Base-by-base conservation (phyloP, 2,888 invertebrate species). In the Pristionchus entomophagus region DNA sequence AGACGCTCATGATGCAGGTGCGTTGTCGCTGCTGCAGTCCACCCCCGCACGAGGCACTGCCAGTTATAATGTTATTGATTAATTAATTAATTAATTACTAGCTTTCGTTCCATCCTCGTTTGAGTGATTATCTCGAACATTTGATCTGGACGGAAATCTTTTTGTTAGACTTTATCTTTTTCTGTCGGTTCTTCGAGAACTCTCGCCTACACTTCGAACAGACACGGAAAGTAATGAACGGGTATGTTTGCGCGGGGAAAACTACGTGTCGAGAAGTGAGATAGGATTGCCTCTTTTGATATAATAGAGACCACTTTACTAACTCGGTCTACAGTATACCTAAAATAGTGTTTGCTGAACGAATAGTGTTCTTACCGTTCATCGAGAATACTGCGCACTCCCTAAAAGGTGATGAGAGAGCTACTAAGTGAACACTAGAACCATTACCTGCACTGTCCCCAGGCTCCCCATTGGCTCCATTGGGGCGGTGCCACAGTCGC, bases 371-470 rank as follows among this genome's bases (percentile, higher is more conserved):
- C n/a, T n/a, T n/a, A n/a, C n/a, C n/a, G n/a, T n/a, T n/a, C n/a
- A n/a, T n/a, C n/a, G n/a, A n/a, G n/a, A n/a, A n/a, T n/a, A n/a
- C n/a, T n/a, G n/a, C n/a, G n/a, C n/a, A n/a, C n/a, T n/a, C n/a
- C n/a, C n/a, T n/a, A n/a, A n/a, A n/a, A n/a, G n/a, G n/a, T n/a
- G n/a, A n/a, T n/a, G n/a, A n/a, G n/a, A n/a, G n/a, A n/a, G n/a
- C n/a, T n/a, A n/a, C n/a, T n/a, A n/a, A n/a, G n/a, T n/a, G n/a
- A n/a, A n/a, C n/a, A n/a, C n/a, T n/a, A n/a, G n/a, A 41, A 22
- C 19, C 41, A 22, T n/a, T 49, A 85, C 85, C 73, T 77, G 85
- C 85, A 85, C 53, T 73, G 73, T 19, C 85, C 77, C 73, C 77
- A 85, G 8, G n/a, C 53, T 0, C 73, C 56, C 85, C 85, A 85